Base-by-base conservation (phyloP, 1,140 invertebrate genomes). In the Lucilia sericata region DNA sequence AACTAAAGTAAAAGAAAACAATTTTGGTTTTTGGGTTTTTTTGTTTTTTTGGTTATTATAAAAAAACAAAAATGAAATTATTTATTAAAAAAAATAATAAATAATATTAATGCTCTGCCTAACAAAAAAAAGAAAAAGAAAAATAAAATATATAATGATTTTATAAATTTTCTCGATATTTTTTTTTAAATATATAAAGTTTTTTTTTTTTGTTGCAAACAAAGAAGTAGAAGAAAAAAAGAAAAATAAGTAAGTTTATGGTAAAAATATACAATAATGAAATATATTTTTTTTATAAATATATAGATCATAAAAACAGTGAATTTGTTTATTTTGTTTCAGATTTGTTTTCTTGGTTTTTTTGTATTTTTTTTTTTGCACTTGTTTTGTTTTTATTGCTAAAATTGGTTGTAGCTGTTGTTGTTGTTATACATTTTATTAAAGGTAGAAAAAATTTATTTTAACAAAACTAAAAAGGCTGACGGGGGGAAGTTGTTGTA, bases 1-100 rank as follows among this genome's bases (percentile, higher is more conserved):
- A 82, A 84, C 47, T 74, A 74, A 78, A 65, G n/a, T n/a, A 80
- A 75, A 83, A 75, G n/a, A 83, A 83, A 60, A 83, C 17, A 36
- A 49, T 65, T 36, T 82, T 84, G 83, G 83, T 85, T 78, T 84
- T 60, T 83, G 30, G 51, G 74, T 83, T 85, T 80, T 87, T 84
- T 51, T 42, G 2, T 80, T 86, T 30, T 30, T 84, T 87, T 84
- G 84, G 87, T 87, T 87, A 87, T 87, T 87, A 86, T 84, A 87
- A 87, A 85, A 87, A 42, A 87, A 85, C 87, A 42, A 87, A 86
- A 87, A 87, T 86, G 85, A 83, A 83, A 85, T 85, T 86, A 87
- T 88, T 88, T 86, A 30, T 2, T 2, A 30, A 87, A 87, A 80
- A 85, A 86, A 87, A 86, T 87, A 86, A 86, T 86, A 85, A 87